Conservation (phyloP, 1,140 invertebrate species). For the Halyomorpha halys region DNA sequence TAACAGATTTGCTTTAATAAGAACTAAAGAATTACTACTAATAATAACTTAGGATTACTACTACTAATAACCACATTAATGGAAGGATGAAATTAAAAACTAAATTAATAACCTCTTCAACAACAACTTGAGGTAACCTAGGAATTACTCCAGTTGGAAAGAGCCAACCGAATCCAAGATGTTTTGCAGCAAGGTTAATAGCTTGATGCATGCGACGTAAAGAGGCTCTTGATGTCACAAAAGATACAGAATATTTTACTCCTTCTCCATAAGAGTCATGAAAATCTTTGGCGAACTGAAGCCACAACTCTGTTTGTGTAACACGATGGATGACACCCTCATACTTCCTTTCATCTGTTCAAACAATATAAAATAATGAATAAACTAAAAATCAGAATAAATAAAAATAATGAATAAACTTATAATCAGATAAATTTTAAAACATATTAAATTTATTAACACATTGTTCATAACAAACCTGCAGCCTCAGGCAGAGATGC, state of each 20-base stretch:
- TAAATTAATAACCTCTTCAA: not conserved
- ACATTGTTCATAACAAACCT: not conserved
- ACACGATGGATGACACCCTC: conserved; percentile 19
- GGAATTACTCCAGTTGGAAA: not conserved
- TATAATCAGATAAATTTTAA: not conserved
- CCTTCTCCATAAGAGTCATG: conserved; percentile 8
- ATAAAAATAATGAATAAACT: not conserved
- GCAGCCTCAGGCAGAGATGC: not conserved
- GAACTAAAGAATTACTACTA: too few relatives aligned
- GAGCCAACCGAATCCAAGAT: conserved; percentile 7
- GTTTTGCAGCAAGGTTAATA: conserved; percentile 19
- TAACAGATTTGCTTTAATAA: too few relatives aligned
- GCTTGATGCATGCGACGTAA: conserved; percentile 19
- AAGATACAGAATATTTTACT: conserved; percentile 9
- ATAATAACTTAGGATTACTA: too few relatives aligned
- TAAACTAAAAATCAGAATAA: too few relatives aligned
- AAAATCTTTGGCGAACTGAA: conserved; percentile 23
- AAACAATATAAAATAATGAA: too few relatives aligned
- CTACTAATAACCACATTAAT: too few relatives aligned
- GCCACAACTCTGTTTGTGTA: conserved; percentile 11
- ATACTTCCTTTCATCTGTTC: conserved; percentile 11
- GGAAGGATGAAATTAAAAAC: too few relatives aligned
- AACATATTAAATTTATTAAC: not conserved
- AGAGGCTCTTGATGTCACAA: conserved; percentile 19
- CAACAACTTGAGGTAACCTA: conserved; percentile 35